These are phyloP conservation scores for Drosophila borealis DNA, from an alignment of 2,888 invertebrate genomes.

Conservation along the genomic window DNA sequence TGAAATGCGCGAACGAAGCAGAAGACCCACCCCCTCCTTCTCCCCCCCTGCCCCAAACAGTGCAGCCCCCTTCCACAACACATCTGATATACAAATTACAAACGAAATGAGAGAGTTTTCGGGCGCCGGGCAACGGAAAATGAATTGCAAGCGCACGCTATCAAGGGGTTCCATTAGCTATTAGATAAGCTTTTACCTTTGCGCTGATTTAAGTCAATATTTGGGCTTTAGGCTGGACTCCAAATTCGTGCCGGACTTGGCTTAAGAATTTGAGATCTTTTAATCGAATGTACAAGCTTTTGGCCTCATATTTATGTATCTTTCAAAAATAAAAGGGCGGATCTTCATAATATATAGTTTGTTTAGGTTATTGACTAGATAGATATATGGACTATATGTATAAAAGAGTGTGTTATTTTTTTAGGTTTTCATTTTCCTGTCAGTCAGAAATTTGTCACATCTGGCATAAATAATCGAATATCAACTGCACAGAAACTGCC, in stretches of 20 bases:
- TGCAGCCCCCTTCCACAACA: slow-evolving; percentile 2
- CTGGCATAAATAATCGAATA: neutral
- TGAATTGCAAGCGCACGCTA: slow-evolving; percentile 55
- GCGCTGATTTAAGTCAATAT: neutral
- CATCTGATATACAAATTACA: slow-evolving; percentile 66
- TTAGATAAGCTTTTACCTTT: neutral
- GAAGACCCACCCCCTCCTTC: neutral
- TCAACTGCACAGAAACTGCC: neutral
- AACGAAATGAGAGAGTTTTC: slow-evolving; percentile 68
- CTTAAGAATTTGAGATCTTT: no score
- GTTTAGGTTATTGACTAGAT: no score
- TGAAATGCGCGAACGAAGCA: slow-evolving; percentile 9
- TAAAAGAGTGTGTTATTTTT: no score
- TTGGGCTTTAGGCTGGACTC: no score
- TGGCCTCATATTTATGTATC: no score
- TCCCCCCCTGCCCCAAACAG: neutral
- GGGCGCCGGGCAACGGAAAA: slow-evolving; percentile 46
- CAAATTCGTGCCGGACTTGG: no score
- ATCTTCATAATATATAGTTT: no score
- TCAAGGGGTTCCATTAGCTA: slow-evolving; percentile 1
- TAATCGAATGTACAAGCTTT: no score
- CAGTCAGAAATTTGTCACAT: no score
- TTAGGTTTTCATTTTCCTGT: no score
- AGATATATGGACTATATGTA: no score
- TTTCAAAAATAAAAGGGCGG: no score